Evolutionary conservation across 2,113 vertebrate genomes (phyloP), one percentile per base, ranked within the genome.

Genomic region (Chaetorhynchus papuensis): DNA sequence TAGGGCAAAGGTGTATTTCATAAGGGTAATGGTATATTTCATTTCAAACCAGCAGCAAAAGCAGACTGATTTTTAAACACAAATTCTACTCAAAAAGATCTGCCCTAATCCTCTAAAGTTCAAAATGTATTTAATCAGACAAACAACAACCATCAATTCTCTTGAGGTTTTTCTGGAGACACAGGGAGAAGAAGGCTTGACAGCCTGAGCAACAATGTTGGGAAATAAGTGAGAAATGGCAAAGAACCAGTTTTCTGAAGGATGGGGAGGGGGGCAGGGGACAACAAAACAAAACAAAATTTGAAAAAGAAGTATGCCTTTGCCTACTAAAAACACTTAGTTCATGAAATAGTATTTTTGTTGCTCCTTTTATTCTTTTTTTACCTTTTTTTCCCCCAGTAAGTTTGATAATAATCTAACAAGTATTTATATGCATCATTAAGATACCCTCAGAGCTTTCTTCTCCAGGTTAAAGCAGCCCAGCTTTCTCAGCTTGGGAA

Each of bases 241-340:
- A 85, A 81, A 76, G 31, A 60, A 72, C 0, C 9, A 18, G 30
- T 49, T 57, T 75, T 33, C 16, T 13, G 20, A 14, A 37, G 8
- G 35, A 35, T 13, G 16, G 0, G 9, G 30, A 1, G 11, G 13
- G 3, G 2, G 11, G 14, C 10, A 6, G 13, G 4, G 5, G 4
- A 24, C 13, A 8, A 66, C 44, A 37, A 57, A 74, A 42, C 11
- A n/a, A 53, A 27, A 17, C 6, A 47, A 69, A 15, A 37, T 19
- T 19, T 3, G 23, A 59, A 37, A 24, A 87, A 8, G 6, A 19
- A 44, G 4, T 19, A 45, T 18, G 47, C 13, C 11, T 68, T 54
- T 78, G 37, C 15, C 49, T 39, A 45, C 24, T 54, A 50, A 87
- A 91, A 83, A 5, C 10, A 60, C 11, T 37, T 11, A 18, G 7